Percentiles rank a stretch among this genome's conserved stretches.
Evolutionary conservation across 2,888 invertebrate species (phyloP).

Genomic region (Pherbina coryleti): DNA sequence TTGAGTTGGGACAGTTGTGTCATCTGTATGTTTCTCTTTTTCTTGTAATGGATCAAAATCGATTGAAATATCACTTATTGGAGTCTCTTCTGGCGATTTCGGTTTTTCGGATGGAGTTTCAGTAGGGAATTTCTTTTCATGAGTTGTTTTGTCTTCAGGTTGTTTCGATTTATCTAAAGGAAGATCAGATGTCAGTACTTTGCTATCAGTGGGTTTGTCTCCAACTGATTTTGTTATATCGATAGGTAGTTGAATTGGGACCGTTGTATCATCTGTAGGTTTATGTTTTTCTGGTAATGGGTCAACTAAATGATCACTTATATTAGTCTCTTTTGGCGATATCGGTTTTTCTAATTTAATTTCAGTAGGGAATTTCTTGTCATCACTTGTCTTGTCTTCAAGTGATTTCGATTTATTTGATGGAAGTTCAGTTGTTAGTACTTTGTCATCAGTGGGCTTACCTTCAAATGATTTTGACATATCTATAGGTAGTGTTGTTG

Average conservation of each 20-base stretch:
- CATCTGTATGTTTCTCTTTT: neutral
- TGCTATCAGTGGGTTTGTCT: neutral
- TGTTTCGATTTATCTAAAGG: neutral
- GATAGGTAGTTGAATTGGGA: neutral
- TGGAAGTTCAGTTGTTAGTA: too few relatives aligned
- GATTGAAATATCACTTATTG: too few relatives aligned
- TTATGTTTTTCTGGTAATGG: too few relatives aligned
- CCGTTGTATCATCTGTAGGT: neutral
- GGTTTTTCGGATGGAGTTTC: neutral
- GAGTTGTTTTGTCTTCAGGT: neutral
- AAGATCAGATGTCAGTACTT: too few relatives aligned
- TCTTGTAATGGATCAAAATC: neutral
- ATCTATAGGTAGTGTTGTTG: too few relatives aligned
- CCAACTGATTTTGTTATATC: neutral
- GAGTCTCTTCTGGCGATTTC: neutral
- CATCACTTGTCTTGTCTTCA: too few relatives aligned
- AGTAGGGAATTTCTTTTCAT: neutral
- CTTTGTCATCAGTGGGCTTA: too few relatives aligned
- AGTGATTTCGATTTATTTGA: too few relatives aligned
- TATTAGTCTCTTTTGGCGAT: too few relatives aligned
- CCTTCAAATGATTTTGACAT: too few relatives aligned
- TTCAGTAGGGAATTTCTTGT: neutral
- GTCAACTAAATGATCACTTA: too few relatives aligned
- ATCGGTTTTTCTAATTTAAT: too few relatives aligned
- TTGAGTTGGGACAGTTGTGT: neutral